Evolutionary conservation across 2,797 vertebrate species (phyloP).

Genomic region (Miichthys miiuy): DNA sequence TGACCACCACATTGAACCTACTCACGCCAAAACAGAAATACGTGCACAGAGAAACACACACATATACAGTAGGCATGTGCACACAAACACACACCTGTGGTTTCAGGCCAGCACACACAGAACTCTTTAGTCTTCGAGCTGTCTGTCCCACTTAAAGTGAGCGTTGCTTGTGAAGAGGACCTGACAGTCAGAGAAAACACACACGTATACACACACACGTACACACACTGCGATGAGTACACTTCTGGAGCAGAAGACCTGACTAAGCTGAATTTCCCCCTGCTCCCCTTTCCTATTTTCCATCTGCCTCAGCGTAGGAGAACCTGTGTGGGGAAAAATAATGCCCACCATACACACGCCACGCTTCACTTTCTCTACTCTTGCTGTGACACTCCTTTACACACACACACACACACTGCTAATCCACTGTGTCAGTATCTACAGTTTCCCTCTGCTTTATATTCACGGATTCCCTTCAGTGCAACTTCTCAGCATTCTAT

Average conservation of each 20-base stretch:
- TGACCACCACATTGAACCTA: constrained; percentile 28
- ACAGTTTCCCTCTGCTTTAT: constrained; percentile 58
- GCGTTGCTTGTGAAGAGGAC: constrained; percentile 77
- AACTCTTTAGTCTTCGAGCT: constrained; percentile 78
- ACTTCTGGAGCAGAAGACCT: constrained; percentile 81
- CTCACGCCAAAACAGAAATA: constrained; percentile 47
- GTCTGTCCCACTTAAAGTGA: constrained; percentile 82
- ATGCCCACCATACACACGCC: constrained; percentile 76
- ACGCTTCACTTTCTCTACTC: constrained; percentile 67
- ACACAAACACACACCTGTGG: constrained; percentile 76
- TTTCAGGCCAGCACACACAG: constrained; percentile 75
- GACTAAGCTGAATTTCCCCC: constrained; percentile 85
- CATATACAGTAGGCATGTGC: constrained; percentile 42
- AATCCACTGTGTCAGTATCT: constrained; percentile 47
- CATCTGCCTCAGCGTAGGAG: constrained; percentile 85
- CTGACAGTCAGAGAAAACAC: constrained; percentile 79
- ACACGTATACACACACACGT: constrained; percentile 53
- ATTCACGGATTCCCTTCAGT: constrained; percentile 53
- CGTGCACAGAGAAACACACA: constrained; percentile 14
- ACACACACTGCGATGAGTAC: constrained; percentile 73
- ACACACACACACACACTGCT: constrained; percentile 43
- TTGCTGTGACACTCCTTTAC: constrained; percentile 65
- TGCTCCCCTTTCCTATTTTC: constrained; percentile 87
- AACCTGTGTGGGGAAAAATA: constrained; percentile 82
- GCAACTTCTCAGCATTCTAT: constrained; percentile 31